Base-by-base conservation (phyloP, 2,113 vertebrate genomes). In the Raphicerus campestris region DNA sequence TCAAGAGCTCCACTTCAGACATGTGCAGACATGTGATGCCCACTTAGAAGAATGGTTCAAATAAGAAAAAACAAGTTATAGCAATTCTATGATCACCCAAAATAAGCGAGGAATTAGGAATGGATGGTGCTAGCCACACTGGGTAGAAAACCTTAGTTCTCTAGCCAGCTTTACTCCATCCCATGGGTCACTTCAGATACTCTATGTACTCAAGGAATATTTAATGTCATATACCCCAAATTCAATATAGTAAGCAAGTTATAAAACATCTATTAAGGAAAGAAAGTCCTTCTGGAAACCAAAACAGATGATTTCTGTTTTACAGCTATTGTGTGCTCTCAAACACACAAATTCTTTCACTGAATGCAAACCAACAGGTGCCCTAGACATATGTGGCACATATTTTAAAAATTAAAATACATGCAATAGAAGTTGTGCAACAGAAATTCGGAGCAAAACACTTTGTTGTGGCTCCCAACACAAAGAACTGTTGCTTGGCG, bases 211-310 rank as follows among this genome's bases (percentile, higher is more conserved):
- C 42, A 63, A 42, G 77, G 32, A 55, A 66, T 45, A 93, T 30
- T 86, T 91, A 55, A 77, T 22, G 22, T 84, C 86, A 47, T 47
- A 47, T 42, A 66, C 10, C 30, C 35, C 10, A 77, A 78, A 85
- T 66, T 92, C 78, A 89, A 89, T 8, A 55, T 1, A 47, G 7
- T 56, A 91, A n/a, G 30, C 45, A 87, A 78, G n/a, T 53, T n/a
- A 91, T 89, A 60, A 90, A 89, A 51, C 24, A 60, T n/a, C 30
- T 42, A 39, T 22, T 61, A 89, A 91, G 58, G 47, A 84, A 93
- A 95, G 39, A 49, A 85, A 78, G n/a, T 17, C 26, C 47, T n/a
- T 51, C 47, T 55, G 77, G 49, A 80, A 95, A 51, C 19, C 56
- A 89, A 32, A 60, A 55, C 7, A 16, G 42, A 13, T 83, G 32